Conservation (phyloP, 2,888 invertebrate species). For the Pristionchus maxplancki region DNA sequence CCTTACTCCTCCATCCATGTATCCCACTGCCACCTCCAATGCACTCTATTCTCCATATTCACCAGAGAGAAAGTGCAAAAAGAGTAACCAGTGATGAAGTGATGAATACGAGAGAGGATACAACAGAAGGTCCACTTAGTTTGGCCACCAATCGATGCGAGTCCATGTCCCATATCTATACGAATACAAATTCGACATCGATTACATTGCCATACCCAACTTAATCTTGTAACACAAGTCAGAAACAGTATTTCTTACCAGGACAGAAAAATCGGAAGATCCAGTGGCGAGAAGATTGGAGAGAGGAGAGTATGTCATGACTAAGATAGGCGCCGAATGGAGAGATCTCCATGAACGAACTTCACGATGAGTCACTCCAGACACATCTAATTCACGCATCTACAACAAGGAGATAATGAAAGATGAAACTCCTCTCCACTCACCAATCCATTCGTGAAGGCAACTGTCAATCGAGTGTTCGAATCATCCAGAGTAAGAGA, state of each 20-base stretch:
- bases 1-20: conserved; percentile 40
- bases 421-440: not conserved
- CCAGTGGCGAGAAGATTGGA: conserved; percentile 61
- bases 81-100: not conserved
- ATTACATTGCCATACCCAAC: not conserved
- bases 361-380: not conserved
- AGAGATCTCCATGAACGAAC: conserved; percentile 32
- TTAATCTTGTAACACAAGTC: not conserved
- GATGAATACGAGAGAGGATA: conserved; percentile 40
- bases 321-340: conserved; percentile 38
- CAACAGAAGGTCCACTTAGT: conserved; percentile 36
- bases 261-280: conserved; percentile 64
- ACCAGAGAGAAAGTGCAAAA: not conserved
- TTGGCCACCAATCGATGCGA: conserved; percentile 38
- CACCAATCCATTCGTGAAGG: conserved; percentile 49
- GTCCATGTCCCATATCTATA: conserved; percentile 48
- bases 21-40: conserved; percentile 13
- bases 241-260: conserved; percentile 53
- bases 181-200: not conserved
- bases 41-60: not conserved
- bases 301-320: conserved; percentile 44
- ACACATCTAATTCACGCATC: conserved; percentile 46
- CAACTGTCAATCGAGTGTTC: conserved; percentile 42
- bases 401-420: not conserved
- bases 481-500: conserved; percentile 27